Base-by-base conservation (phyloP, 2,888 invertebrate genomes). In the Mongoloraphidia duomilia region DNA sequence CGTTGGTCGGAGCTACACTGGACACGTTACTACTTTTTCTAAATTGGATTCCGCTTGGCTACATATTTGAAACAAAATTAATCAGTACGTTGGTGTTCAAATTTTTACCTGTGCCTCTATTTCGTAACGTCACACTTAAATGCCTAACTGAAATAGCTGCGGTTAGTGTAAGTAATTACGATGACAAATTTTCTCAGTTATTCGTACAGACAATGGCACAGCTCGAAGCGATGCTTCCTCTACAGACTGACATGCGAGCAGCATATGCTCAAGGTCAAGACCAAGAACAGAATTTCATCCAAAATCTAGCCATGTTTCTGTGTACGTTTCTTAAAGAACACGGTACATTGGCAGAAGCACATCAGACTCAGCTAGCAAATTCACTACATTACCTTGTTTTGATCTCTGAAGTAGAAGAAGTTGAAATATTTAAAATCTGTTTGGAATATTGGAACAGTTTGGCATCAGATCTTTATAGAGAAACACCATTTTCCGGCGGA, bases 41-140 rank as follows among this genome's bases (percentile, higher is more conserved):
- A 40, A 97, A 96, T 66, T 98, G 98, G 98, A 97, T 99, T 63
- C 98, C 98, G n/a, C 76, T 98, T 53, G 98, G 98, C 10, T 98
- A 98, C 68, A 97, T 99, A 65, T 99, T 98, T 74, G 97, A 99
- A 75, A 98, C 98, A 57, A 91, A 94, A 66, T 75, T 98, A 49
- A 93, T 97, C 60, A 84, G 83, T 60, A 94, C 94, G 48, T 76
- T 98, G 49, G 89, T 93, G 62, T 88, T 84, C 66, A 97, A 95
- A 80, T 99, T 99, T 72, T 76, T 98, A 55, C 91, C 91, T 70
- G 95, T 97, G 50, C 96, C 97, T 35, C 82, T 92, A 79, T 97
- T 97, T 68, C 82, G 98, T 54, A 98, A 98, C 73, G 91, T 97
- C 34, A 96, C 97, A 49, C 73, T 99, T 57, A 95, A 97, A 70